These are phyloP conservation scores for Aurelia aurita DNA, from an alignment of 30 jellyfish, hydroid and myxozoan species.

Conservation along the genomic window DNA sequence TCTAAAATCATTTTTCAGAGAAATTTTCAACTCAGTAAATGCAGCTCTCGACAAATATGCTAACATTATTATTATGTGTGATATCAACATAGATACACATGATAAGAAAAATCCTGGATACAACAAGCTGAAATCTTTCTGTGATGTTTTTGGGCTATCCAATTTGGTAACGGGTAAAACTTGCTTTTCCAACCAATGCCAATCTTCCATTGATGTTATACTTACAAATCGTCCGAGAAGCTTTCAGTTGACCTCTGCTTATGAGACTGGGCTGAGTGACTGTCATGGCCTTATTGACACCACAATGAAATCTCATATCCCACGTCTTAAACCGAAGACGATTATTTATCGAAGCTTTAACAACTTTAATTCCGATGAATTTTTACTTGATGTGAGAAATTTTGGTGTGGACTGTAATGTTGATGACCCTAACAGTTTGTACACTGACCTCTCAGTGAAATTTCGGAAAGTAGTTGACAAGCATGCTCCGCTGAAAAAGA, in stretches of 20 bases:
- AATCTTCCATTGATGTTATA: conserved; percentile 27
- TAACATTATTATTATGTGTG: conserved; percentile 38
- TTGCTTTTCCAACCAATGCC: conserved; percentile 4
- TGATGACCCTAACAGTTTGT: neutral
- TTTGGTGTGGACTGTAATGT: neutral
- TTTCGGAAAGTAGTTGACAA: conserved; percentile 31
- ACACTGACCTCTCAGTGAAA: neutral
- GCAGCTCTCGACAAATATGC: conserved; percentile 41
- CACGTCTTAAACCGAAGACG: conserved; percentile 41
- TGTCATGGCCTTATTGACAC: neutral
- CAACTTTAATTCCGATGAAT: neutral
- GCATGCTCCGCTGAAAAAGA: conserved; percentile 41
- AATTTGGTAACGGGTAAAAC: conserved; percentile 33
- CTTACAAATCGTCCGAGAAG: conserved; percentile 8
- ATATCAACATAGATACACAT: conserved; percentile 37
- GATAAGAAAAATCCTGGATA: conserved; percentile 19
- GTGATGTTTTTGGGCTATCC: conserved; percentile 37
- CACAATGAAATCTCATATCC: conserved; percentile 6
- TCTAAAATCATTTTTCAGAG: conserved; percentile 7
- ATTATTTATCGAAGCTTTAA: conserved; percentile 11
- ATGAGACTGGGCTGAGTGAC: conserved; percentile 49
- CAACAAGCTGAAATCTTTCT: conserved; percentile 13
- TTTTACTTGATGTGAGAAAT: conserved; percentile 1
- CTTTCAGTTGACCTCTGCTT: conserved; percentile 4
- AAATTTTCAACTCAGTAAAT: neutral